Conservation (phyloP, 2,797 vertebrate species). For the Sebastes minor region DNA sequence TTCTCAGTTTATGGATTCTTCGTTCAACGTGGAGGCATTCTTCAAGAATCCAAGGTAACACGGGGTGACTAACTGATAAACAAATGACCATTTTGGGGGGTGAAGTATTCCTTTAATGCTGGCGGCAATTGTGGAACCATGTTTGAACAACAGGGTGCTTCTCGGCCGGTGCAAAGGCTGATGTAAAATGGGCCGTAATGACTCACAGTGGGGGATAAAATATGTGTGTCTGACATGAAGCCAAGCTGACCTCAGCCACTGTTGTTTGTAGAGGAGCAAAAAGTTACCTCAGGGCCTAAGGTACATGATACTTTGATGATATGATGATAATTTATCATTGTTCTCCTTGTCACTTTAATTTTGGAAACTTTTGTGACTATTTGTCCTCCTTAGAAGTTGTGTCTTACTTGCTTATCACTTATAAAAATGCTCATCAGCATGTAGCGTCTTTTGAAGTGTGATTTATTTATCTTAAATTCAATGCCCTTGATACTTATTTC, state of each 20-base stretch:
- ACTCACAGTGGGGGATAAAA: neutral
- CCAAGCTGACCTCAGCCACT: neutral
- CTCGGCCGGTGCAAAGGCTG: neutral
- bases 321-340: neutral
- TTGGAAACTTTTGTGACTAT: neutral
- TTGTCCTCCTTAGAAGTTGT: neutral
- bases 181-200: neutral
- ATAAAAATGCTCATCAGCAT: neutral
- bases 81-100: neutral
- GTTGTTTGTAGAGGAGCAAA: neutral
- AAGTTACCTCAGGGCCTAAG: neutral
- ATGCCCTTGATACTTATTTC: slow-evolving; percentile 1
- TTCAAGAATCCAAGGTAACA: neutral
- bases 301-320: neutral
- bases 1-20: neutral
- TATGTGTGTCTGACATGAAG: slow-evolving; percentile 2
- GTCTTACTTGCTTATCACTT: neutral
- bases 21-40: neutral
- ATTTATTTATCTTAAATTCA: neutral
- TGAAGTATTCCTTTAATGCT: neutral
- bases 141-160: slow-evolving; percentile 5
- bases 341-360: neutral
- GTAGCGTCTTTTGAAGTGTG: neutral
- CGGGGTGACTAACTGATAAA: neutral
- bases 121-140: neutral